Percentiles rank a stretch among this genome's conserved stretches.
These are phyloP conservation scores for Bruchidius siliquastri DNA, from an alignment of 2,888 invertebrate species.

Conservation along the genomic window DNA sequence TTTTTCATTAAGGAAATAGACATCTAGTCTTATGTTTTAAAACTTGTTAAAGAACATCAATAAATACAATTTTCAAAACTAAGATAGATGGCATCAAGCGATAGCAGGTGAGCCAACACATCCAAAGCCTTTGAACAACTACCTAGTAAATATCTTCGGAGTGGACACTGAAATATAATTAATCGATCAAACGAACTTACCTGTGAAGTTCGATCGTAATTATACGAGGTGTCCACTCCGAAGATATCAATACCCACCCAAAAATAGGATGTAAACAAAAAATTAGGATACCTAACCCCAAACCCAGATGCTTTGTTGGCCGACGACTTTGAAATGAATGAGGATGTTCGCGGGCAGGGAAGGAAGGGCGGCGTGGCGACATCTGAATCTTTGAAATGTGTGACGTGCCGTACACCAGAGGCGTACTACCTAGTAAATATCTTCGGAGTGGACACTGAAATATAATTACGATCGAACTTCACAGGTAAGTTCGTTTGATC, in stretches of 20 bases:
- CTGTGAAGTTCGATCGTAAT: slow-evolving; percentile 12
- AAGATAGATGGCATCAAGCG: too few relatives aligned
- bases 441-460: slow-evolving; percentile 11
- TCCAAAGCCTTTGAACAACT: slow-evolving; percentile 11
- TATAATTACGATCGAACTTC: slow-evolving; percentile 10
- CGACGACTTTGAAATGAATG: too few relatives aligned
- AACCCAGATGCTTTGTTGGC: too few relatives aligned
- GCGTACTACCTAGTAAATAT: slow-evolving; percentile 9
- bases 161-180: slow-evolving; percentile 17
- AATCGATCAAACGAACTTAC: slow-evolving; percentile 18
- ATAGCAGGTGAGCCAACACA: neutral
- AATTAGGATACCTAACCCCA: too few relatives aligned
- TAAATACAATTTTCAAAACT: too few relatives aligned
- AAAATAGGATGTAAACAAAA: too few relatives aligned
- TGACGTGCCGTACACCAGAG: slow-evolving; percentile 2
- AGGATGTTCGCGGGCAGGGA: too few relatives aligned
- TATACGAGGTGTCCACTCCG: slow-evolving; percentile 10
- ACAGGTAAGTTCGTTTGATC: too few relatives aligned
- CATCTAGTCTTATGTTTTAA: neutral
- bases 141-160: slow-evolving; percentile 15
- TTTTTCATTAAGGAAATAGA: too few relatives aligned
- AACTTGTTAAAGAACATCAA: too few relatives aligned
- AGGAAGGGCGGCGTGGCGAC: too few relatives aligned
- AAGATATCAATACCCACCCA: slow-evolving; percentile 2
- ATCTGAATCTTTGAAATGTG: slow-evolving; percentile 3